Evolutionary conservation across 35 echinoderm and acorn worm species (phyloP).

Genomic region (Chiridota heheva): DNA sequence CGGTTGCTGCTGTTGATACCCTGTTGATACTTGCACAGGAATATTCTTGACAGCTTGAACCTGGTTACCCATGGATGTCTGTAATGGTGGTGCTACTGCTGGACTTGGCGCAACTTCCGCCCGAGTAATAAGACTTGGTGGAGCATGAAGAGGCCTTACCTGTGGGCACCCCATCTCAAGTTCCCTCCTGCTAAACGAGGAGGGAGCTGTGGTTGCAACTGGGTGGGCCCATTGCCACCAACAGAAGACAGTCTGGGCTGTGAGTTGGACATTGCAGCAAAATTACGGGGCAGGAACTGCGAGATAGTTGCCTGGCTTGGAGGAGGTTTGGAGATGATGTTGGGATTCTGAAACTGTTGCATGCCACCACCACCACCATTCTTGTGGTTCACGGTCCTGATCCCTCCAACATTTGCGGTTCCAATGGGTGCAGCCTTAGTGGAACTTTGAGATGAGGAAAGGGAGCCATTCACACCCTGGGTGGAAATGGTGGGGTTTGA

Average conservation of each 20-base stretch:
- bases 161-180: slow-evolving; percentile 43
- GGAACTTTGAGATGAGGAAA: not conserved
- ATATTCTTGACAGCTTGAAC: too few species aligned
- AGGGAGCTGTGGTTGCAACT: not conserved
- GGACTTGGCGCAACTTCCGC: slow-evolving; percentile 6
- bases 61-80: too few species aligned
- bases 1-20: slow-evolving; percentile 21
- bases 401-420: not conserved
- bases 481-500: slow-evolving; percentile 21
- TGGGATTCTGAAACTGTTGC: not conserved
- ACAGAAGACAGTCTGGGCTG: slow-evolving; percentile 24
- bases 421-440: not conserved
- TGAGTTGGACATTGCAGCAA: slow-evolving; percentile 17
- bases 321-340: slow-evolving; percentile 44
- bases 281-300: slow-evolving; percentile 22
- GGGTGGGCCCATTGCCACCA: not conserved
- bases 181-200: slow-evolving; percentile 16
- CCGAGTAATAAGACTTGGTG: too few species aligned
- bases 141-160: slow-evolving; percentile 23
- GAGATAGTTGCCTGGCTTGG: slow-evolving; percentile 43
- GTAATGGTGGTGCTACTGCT: slow-evolving; percentile 39
- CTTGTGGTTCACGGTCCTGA: slow-evolving; percentile 8
- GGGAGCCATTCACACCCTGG: not conserved
- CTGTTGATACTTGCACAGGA: too few species aligned
- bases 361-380: not conserved